These are phyloP conservation scores for Protobothrops mucrosquamatus DNA, from an alignment of 2,113 vertebrate species.

Conservation along the genomic window DNA sequence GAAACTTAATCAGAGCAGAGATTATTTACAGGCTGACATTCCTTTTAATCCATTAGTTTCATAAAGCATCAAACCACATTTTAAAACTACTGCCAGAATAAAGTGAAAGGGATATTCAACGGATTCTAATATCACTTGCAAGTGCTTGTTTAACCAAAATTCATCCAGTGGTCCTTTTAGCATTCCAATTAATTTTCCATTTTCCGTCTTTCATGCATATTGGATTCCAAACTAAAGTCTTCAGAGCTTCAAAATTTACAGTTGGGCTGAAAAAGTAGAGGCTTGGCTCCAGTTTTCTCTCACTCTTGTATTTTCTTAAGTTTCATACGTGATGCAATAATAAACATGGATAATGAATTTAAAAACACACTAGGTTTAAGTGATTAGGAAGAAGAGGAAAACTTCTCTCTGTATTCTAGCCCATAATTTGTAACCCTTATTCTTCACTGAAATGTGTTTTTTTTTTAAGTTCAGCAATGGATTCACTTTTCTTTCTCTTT, in stretches of 20 bases:
- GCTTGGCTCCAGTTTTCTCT: not conserved
- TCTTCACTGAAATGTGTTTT: not conserved
- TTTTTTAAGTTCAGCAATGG: not conserved
- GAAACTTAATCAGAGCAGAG: not conserved
- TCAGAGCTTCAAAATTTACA: not conserved
- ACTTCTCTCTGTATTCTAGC: not conserved
- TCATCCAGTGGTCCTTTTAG: not conserved
- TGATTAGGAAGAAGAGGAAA: not conserved
- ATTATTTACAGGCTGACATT: not conserved
- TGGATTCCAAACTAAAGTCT: not conserved
- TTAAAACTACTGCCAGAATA: not conserved
- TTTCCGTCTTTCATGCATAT: not conserved
- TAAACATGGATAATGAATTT: not conserved
- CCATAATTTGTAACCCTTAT: not conserved
- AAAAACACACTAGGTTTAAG: not conserved
- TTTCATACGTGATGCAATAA: not conserved
- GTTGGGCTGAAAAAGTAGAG: not conserved
- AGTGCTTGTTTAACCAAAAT: not conserved
- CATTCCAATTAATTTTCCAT: slow-evolving; percentile 5
- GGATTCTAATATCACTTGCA: not conserved
- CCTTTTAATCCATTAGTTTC: not conserved
- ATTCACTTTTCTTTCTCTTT: not conserved
- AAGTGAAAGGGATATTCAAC: not conserved
- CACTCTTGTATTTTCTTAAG: not conserved
- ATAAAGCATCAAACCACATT: not conserved